Conservation (phyloP, 2,888 invertebrate species). For the Zonitis immaculata region DNA sequence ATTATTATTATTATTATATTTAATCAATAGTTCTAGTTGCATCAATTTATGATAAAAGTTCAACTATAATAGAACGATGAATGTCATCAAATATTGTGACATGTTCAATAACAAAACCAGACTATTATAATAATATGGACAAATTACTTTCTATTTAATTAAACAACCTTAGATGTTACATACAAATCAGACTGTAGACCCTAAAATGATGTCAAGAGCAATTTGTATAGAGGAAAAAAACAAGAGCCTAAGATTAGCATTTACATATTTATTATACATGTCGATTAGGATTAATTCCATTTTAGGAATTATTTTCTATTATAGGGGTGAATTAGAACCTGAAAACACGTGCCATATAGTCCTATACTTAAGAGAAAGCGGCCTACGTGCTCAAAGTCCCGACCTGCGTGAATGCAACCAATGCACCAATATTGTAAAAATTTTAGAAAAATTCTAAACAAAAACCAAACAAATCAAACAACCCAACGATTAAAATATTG, state of each 20-base stretch:
- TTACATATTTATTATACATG: not conserved
- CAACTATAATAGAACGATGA: too few relatives aligned
- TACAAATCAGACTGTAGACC: not conserved
- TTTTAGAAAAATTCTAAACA: not conserved
- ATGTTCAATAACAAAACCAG: too few relatives aligned
- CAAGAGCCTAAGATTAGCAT: too few relatives aligned
- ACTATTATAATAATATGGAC: too few relatives aligned
- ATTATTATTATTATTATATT: too few relatives aligned
- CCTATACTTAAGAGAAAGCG: constrained; percentile 23
- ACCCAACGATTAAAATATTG: not conserved
- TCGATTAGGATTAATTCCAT: not conserved
- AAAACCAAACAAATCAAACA: not conserved
- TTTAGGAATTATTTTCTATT: too few relatives aligned
- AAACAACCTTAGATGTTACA: not conserved
- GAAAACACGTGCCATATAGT: constrained; percentile 23
- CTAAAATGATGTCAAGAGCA: constrained; percentile 14
- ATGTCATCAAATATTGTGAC: too few relatives aligned
- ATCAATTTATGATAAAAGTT: too few relatives aligned
- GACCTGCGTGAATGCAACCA: constrained; percentile 8
- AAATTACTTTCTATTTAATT: not conserved
- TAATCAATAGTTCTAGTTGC: too few relatives aligned
- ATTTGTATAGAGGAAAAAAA: not conserved
- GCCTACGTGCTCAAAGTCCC: constrained; percentile 27
- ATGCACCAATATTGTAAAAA: constrained; percentile 2
- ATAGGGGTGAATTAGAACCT: constrained; percentile 8